Evolutionary conservation across 2,797 vertebrate genomes (phyloP).

Genomic region (Pristis pectinata): DNA sequence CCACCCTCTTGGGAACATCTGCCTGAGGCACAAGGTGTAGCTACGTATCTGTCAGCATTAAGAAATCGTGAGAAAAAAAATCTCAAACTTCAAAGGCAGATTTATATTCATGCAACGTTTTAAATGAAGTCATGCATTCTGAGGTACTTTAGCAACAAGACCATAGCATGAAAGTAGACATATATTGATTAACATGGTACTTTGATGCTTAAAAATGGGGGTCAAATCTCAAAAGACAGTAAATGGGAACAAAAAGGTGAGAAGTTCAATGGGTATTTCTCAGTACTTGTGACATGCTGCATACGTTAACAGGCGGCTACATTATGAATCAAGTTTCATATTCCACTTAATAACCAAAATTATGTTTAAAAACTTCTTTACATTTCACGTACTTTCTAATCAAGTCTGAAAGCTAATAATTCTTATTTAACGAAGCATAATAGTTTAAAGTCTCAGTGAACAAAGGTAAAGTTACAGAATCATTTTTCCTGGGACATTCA

Average conservation of each 20-base stretch:
- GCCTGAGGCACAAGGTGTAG: slow-evolving; percentile 50
- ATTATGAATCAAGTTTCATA: slow-evolving; percentile 26
- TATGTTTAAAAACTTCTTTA: background rate
- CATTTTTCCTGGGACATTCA: background rate
- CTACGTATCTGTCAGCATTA: slow-evolving; percentile 47
- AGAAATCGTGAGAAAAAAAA: slow-evolving; percentile 29
- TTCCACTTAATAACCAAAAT: slow-evolving; percentile 35
- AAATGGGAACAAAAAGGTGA: slow-evolving; percentile 1
- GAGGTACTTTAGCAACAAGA: slow-evolving; percentile 13
- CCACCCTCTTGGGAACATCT: slow-evolving; percentile 45
- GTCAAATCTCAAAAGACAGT: slow-evolving; percentile 20
- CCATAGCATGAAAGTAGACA: background rate
- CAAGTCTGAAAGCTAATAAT: background rate
- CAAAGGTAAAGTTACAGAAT: slow-evolving; percentile 26
- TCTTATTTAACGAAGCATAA: slow-evolving; percentile 32
- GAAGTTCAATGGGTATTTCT: background rate
- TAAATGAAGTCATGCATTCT: slow-evolving; percentile 39
- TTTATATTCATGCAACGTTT: slow-evolving; percentile 38
- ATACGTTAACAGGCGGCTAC: background rate
- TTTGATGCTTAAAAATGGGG: background rate
- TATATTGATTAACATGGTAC: slow-evolving; percentile 12
- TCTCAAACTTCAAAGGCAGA: slow-evolving; percentile 39
- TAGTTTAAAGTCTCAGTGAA: slow-evolving; percentile 2
- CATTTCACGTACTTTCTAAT: slow-evolving; percentile 16
- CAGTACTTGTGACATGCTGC: background rate